These are phyloP conservation scores for Resseliella maxima DNA, from an alignment of 2,888 invertebrate species.

Conservation along the genomic window DNA sequence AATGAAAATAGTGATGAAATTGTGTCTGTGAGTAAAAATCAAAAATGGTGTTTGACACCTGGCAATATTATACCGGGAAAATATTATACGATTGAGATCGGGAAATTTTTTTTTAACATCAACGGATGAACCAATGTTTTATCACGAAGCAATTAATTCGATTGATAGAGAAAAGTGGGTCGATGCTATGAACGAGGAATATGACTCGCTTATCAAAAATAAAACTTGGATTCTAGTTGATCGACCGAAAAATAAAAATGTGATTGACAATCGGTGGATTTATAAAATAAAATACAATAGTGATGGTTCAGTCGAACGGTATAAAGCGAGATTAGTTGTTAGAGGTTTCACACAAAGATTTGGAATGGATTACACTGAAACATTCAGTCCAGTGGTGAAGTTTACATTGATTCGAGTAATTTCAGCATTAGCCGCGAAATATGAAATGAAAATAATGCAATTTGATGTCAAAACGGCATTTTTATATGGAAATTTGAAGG, in stretches of 20 bases:
- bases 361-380: conserved; percentile 56
- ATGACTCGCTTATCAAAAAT: conserved; percentile 38
- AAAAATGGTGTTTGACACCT: no score
- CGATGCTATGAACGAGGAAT: conserved; percentile 55
- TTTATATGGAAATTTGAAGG: conserved; percentile 54
- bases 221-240: conserved; percentile 27
- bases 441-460: conserved; percentile 56
- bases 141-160: conserved; percentile 47
- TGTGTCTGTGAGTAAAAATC: no score
- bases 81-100: neutral
- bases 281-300: conserved; percentile 57
- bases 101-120: neutral
- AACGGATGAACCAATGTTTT: neutral
- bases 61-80: neutral
- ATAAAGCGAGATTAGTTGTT: conserved; percentile 57
- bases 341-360: conserved; percentile 52
- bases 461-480: conserved; percentile 56
- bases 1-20: no score
- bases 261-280: conserved; percentile 57
- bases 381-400: conserved; percentile 56
- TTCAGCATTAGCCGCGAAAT: conserved; percentile 56
- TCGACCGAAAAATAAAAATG: conserved; percentile 52
- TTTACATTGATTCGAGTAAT: conserved; percentile 57
- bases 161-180: conserved; percentile 45
- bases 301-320: conserved; percentile 56